A percentile compares a stretch with the other conserved stretches of the same genome.
Evolutionary conservation across 2,797 vertebrate species (phyloP).

Genomic region (Tragelaphus oryx): DNA sequence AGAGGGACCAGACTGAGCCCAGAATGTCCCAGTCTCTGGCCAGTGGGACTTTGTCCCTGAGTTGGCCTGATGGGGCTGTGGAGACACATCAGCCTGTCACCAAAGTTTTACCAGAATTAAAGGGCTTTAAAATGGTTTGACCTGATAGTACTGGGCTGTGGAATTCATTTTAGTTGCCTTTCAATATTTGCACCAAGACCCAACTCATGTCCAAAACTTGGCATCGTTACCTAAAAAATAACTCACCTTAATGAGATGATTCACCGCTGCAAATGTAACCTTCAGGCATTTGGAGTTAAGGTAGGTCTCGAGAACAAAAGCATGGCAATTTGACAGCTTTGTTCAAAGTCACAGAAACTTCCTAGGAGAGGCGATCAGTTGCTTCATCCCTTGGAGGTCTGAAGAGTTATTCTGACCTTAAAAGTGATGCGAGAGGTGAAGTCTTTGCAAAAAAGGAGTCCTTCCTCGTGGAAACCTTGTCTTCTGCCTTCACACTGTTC

Average conservation of each 20-base stretch:
- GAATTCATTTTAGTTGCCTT: neutral
- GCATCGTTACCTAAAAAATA: neutral
- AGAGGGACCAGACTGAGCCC: neutral
- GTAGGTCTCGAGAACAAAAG: slow-evolving; percentile 20
- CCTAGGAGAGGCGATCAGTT: neutral
- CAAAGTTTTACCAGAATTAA: neutral
- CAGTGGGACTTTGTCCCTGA: neutral
- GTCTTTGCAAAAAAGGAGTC: neutral
- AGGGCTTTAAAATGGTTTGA: neutral
- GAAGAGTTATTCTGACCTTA: neutral
- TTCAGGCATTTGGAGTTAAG: neutral
- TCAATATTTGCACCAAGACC: neutral
- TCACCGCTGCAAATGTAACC: neutral
- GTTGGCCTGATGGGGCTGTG: neutral
- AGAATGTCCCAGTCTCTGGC: neutral
- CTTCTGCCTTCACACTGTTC: neutral
- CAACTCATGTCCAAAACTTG: neutral
- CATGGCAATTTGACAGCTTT: neutral
- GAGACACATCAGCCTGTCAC: neutral
- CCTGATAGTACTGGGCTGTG: neutral
- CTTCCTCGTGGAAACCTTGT: neutral
- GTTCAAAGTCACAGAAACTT: neutral
- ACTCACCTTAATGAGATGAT: neutral
- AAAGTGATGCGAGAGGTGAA: accelerated
- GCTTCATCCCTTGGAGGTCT: neutral